Evolutionary conservation across 2,888 invertebrate genomes (phyloP).

Genomic region (Lottia gigantea): DNA sequence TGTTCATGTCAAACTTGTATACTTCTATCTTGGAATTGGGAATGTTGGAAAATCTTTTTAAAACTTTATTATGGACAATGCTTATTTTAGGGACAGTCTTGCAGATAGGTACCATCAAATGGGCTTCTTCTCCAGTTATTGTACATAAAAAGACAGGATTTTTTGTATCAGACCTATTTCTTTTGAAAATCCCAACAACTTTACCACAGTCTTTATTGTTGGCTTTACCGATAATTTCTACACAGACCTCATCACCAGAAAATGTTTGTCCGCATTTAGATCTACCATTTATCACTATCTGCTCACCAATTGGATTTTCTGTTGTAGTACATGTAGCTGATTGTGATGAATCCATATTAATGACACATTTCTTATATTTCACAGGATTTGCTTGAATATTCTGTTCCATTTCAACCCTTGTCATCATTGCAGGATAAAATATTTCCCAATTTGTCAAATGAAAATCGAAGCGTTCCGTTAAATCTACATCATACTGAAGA

Average conservation of each 20-base stretch:
- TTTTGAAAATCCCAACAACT: slow-evolving; percentile 34
- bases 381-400: slow-evolving; percentile 11
- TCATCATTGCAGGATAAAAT: slow-evolving; percentile 12
- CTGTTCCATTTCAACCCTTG: background rate
- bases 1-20: slow-evolving; percentile 26
- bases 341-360: slow-evolving; percentile 26
- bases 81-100: slow-evolving; percentile 48
- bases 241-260: slow-evolving; percentile 30
- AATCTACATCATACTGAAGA: slow-evolving; percentile 2
- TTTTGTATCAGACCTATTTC: slow-evolving; percentile 8
- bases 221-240: slow-evolving; percentile 25
- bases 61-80: background rate
- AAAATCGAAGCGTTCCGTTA: background rate
- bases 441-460: background rate
- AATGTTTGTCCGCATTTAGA: slow-evolving; percentile 32
- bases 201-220: slow-evolving; percentile 25
- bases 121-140: slow-evolving; percentile 33
- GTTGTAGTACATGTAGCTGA: slow-evolving; percentile 17
- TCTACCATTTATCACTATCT: slow-evolving; percentile 29
- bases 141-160: slow-evolving; percentile 37
- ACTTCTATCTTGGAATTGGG: slow-evolving; percentile 34
- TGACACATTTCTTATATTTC: slow-evolving; percentile 23
- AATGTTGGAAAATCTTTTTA: slow-evolving; percentile 9
- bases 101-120: slow-evolving; percentile 43
- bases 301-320: background rate